Evolutionary conservation across 2,888 invertebrate genomes (phyloP).

Genomic region (Microctonus hyperodae): DNA sequence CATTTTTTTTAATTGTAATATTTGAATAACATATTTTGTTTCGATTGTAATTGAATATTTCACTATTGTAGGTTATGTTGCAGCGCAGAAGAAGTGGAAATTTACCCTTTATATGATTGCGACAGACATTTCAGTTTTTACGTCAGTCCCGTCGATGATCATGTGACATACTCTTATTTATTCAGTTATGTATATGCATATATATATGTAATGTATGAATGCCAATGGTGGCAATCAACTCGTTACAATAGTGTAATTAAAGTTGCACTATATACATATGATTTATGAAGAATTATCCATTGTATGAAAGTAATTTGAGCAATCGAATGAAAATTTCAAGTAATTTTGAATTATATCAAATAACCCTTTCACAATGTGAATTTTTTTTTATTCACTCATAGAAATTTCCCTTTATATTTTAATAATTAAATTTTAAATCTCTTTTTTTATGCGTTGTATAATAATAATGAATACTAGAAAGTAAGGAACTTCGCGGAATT

Average conservation of each 20-base stretch:
- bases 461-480: too few species aligned
- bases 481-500: too few species aligned
- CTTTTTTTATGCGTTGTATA: too few species aligned
- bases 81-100: neutral
- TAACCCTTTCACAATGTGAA: neutral
- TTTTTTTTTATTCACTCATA: neutral
- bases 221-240: neutral
- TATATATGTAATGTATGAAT: neutral
- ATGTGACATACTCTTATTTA: neutral
- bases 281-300: neutral
- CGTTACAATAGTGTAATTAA: neutral
- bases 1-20: neutral
- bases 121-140: neutral
- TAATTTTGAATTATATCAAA: neutral
- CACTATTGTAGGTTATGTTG: neutral
- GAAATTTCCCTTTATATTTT: neutral
- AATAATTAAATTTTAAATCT: too few species aligned
- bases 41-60: neutral
- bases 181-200: neutral
- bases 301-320: too few species aligned
- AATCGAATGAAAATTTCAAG: too few species aligned
- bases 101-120: neutral
- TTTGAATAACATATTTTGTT: neutral
- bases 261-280: neutral
- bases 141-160: neutral